Evolutionary conservation across 1,140 invertebrate species (phyloP).

Genomic region (Adoxophyes honmai): DNA sequence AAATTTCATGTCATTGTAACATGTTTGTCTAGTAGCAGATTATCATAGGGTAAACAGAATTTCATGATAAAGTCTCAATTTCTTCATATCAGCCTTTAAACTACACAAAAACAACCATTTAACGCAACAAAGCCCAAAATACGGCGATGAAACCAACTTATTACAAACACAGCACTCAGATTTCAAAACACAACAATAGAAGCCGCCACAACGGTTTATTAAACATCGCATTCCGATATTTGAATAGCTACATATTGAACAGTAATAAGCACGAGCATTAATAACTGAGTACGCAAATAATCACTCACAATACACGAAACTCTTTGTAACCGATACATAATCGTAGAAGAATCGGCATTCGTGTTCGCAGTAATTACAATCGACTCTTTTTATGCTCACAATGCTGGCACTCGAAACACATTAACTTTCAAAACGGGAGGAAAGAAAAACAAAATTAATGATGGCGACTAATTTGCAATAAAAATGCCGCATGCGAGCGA

Average conservation of each 20-base stretch:
- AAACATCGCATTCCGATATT: not conserved
- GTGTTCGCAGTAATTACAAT: constrained; percentile 14
- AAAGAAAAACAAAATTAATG: constrained; percentile 76
- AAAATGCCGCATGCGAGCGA: constrained; percentile 75
- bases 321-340: constrained; percentile 9
- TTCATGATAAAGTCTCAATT: no score
- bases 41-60: no score
- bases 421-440: constrained; percentile 50
- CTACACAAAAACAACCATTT: no score
- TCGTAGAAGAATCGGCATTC: constrained; percentile 1
- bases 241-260: constrained; percentile 1
- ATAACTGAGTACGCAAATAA: constrained; percentile 5
- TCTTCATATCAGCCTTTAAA: no score
- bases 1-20: no score
- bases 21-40: no score
- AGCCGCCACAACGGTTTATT: not conserved
- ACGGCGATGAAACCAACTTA: no score
- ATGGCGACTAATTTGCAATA: constrained; percentile 75
- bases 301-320: constrained; percentile 4
- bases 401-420: constrained; percentile 57
- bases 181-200: no score
- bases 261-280: not conserved
- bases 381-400: constrained; percentile 21
- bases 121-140: no score
- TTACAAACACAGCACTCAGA: no score